phyloP scores from a whole-genome alignment of 2,797 vertebrate genomes.

The Pangasius larnaudii region DNA sequence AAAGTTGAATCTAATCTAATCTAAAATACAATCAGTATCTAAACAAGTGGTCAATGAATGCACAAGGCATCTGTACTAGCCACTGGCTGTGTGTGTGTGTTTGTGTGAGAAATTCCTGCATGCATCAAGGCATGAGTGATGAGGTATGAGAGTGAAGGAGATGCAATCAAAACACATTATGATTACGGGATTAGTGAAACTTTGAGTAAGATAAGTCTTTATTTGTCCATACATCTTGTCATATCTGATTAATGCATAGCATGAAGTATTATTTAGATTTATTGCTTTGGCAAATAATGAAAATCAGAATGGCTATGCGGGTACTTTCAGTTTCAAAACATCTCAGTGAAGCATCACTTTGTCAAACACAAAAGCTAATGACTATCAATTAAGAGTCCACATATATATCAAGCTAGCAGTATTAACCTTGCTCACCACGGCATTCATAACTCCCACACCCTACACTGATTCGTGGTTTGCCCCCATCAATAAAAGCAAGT shows the following conservation, averaged over 20 bases:
- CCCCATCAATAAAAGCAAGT: neutral
- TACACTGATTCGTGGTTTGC: neutral
- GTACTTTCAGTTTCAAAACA: neutral
- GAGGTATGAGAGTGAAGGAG: neutral
- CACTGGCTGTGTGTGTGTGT: neutral
- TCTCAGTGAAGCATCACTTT: neutral
- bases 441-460: neutral
- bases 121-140: conserved; percentile 17
- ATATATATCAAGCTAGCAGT: neutral
- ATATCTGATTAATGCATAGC: neutral
- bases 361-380: neutral
- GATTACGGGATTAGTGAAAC: conserved; percentile 8
- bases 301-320: neutral
- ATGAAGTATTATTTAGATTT: neutral
- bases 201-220: neutral
- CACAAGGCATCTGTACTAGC: neutral
- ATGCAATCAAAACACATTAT: conserved; percentile 3
- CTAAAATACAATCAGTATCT: neutral
- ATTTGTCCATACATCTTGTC: neutral
- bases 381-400: neutral
- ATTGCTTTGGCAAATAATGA: neutral
- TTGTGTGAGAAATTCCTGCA: conserved; percentile 9
- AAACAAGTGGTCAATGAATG: neutral
- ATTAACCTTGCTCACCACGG: neutral
- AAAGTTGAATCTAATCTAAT: too few relatives aligned